Evolutionary conservation across 2,888 invertebrate species (phyloP), one percentile per base, ranked within the genome.

Genomic region (Ashinkailepas kermadecensis): DNA sequence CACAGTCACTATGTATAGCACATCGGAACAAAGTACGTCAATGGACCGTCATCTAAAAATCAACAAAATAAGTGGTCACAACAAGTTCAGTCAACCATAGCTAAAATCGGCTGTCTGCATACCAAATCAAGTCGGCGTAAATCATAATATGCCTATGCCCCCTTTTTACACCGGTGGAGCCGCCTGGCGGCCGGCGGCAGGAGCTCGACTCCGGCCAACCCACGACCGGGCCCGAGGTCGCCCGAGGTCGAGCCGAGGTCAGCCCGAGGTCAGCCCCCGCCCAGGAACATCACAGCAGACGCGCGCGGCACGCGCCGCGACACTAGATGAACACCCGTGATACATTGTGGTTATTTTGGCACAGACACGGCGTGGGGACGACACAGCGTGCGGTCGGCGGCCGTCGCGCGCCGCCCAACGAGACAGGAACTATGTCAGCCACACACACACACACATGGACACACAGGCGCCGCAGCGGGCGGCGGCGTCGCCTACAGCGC

Each of bases 321-420:
- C 74, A 74, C 74, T 74, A 74, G 74, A 74, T 74, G 10, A 54
- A 74, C 74, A 74, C 74, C 74, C 74, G 74, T 74, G 74, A 74
- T 74, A 74, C 74, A 74, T 74, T 74, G 74, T 74, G 74, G 74
- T 74, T 74, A 74, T 74, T 74, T 74, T 74, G 74, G 74, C 74
- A 74, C 74, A 74, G 74, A 54, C 74, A 74, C 74, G 74, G 39
- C 54, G 74, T 23, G 65, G 7, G 23, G 65, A 23, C 65, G 23
- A 23, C 65, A 18, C 65, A 12, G 65, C 65, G 65, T 12, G 65
- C 23, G 23, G 65, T 65, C 8, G n/a, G 65, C 54, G 39, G 74
- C 74, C 18, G 0, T 12, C 54, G 54, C 39, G 39, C 74, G 74
- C 8, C 23, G 70, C 39, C 11, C 74, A 54, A 54, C 74, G 8